Conservation (phyloP, 53 echinoderm and acorn worm species). For the Stichopus horrens region DNA sequence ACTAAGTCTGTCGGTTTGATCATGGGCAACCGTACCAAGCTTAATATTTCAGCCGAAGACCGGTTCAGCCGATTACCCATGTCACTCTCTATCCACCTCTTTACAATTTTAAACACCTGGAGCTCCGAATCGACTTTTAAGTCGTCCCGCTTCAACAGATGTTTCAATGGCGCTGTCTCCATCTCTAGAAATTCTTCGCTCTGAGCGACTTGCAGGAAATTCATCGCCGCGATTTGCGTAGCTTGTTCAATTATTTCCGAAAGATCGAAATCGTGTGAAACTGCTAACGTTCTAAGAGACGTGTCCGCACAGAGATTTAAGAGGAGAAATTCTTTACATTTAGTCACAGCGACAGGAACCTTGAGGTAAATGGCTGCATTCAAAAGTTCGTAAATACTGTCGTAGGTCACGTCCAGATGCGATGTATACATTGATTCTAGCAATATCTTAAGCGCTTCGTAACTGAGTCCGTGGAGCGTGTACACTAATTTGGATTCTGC, state of each 20-base stretch:
- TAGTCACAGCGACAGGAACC: slow-evolving; percentile 64
- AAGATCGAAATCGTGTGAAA: slow-evolving; percentile 75
- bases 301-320: slow-evolving; percentile 60
- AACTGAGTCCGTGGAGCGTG: slow-evolving; percentile 80
- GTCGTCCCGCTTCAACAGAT: slow-evolving; percentile 73
- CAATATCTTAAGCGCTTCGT: slow-evolving; percentile 65
- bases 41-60: slow-evolving; percentile 43
- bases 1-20: slow-evolving; percentile 84
- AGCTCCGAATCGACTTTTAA: slow-evolving; percentile 73
- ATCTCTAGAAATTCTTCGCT: slow-evolving; percentile 69
- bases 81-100: slow-evolving; percentile 72
- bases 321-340: slow-evolving; percentile 70
- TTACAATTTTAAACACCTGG: slow-evolving; percentile 54
- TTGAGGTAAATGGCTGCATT: slow-evolving; percentile 74
- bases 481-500: slow-evolving; percentile 71
- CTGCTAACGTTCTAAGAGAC: slow-evolving; percentile 70
- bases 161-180: slow-evolving; percentile 58
- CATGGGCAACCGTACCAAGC: slow-evolving; percentile 79
- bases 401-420: slow-evolving; percentile 64
- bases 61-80: slow-evolving; percentile 38
- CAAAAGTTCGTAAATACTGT: slow-evolving; percentile 72
- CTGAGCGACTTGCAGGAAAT: slow-evolving; percentile 59
- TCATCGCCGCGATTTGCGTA: slow-evolving; percentile 57
- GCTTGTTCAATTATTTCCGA: slow-evolving; percentile 63
- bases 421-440: slow-evolving; percentile 91